Evolutionary conservation across 2,888 invertebrate species (phyloP).

Genomic region (Acrobeloides nanus): DNA sequence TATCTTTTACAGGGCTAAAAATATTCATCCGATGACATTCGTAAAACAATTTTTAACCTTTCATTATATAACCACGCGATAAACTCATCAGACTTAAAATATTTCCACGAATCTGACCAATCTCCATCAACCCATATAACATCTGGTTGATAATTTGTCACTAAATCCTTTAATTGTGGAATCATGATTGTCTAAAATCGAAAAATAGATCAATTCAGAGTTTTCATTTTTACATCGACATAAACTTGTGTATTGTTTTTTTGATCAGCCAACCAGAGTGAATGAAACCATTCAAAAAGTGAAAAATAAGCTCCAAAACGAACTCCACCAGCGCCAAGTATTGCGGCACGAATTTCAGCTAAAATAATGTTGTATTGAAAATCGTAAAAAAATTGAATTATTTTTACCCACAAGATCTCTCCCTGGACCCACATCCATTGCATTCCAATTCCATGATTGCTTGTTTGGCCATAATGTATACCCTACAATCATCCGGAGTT

Average conservation of each 20-base stretch:
- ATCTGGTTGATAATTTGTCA: conserved; percentile 61
- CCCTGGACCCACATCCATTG: conserved; percentile 56
- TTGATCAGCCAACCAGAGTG: conserved; percentile 32
- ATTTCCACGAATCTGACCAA: conserved; percentile 67
- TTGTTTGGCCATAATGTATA: conserved; percentile 54
- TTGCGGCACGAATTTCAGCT: too few relatives aligned
- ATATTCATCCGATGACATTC: too few relatives aligned
- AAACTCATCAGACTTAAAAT: conserved; percentile 77
- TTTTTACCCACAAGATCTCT: conserved; percentile 54
- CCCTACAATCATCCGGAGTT: too few relatives aligned
- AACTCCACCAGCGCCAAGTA: too few relatives aligned
- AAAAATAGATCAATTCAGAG: too few relatives aligned
- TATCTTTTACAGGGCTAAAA: conserved; percentile 71
- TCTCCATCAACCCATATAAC: conserved; percentile 86
- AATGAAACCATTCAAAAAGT: conserved; percentile 51
- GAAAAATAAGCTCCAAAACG: conserved; percentile 52
- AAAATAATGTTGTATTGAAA: too few relatives aligned
- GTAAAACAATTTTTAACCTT: too few relatives aligned
- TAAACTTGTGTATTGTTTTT: too few relatives aligned
- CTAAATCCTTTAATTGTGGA: conserved; percentile 51
- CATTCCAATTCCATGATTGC: conserved; percentile 17
- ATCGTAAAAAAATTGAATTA: neutral
- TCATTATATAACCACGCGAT: conserved; percentile 87
- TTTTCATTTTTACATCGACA: too few relatives aligned
- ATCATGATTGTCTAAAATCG: too few relatives aligned